Conservation (phyloP, 2,113 vertebrate genomes). For the Tupaia chinensis region DNA sequence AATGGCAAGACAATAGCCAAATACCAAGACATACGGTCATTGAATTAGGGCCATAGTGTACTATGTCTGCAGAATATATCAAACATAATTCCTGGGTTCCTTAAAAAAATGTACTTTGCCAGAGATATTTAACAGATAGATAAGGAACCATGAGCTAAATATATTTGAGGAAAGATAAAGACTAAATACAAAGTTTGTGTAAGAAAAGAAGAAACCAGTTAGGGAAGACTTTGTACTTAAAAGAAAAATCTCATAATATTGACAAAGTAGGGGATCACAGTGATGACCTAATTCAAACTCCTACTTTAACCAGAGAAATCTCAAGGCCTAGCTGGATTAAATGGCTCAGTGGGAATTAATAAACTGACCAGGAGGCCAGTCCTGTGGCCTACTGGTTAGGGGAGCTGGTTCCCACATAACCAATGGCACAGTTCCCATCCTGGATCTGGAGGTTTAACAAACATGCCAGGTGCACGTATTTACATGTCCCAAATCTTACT, state of each 20-base stretch:
- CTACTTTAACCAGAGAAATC: constrained; percentile 1
- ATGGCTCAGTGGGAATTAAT: neutral
- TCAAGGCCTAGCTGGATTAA: constrained; percentile 1
- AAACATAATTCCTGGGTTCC: neutral
- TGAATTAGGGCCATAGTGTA: neutral
- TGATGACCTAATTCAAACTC: neutral
- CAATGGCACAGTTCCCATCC: no score
- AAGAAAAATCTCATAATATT: constrained; percentile 8
- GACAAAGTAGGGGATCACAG: neutral
- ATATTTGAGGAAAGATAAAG: neutral
- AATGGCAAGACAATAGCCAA: neutral
- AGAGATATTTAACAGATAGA: neutral
- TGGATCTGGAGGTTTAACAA: no score
- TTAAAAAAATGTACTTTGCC: constrained; percentile 41
- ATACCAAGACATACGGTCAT: neutral
- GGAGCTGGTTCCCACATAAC: no score
- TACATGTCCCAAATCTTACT: no score
- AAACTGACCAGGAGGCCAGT: no score
- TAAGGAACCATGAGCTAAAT: neutral
- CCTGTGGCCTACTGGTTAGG: no score
- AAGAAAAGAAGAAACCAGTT: constrained; percentile 26
- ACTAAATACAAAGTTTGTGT: constrained; percentile 35
- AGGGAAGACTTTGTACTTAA: constrained; percentile 21
- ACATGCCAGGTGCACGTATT: no score
- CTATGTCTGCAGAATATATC: neutral